These are phyloP conservation scores for Bombus sylvicola DNA, from an alignment of 1,140 invertebrate genomes.

Conservation along the genomic window DNA sequence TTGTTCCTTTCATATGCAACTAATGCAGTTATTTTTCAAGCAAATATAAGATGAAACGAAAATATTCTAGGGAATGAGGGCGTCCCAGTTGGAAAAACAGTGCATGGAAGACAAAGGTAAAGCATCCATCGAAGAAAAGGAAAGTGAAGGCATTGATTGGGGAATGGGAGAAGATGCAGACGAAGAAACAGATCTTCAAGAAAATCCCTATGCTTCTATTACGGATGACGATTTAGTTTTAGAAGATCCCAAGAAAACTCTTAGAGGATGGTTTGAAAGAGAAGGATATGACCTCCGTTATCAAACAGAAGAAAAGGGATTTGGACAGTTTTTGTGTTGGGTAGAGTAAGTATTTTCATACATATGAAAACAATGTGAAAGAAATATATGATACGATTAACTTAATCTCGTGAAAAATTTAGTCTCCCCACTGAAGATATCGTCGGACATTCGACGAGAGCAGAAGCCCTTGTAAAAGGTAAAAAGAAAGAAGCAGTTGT, in stretches of 20 bases:
- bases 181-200: conserved; percentile 90
- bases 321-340: conserved; percentile 89
- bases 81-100: conserved; percentile 84
- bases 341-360: conserved; percentile 83
- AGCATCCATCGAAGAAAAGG: conserved; percentile 83
- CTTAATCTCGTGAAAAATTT: background rate
- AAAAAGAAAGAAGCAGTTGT: conserved; percentile 97
- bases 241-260: conserved; percentile 97
- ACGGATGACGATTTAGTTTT: conserved; percentile 94
- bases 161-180: conserved; percentile 97
- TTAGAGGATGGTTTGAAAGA: conserved; percentile 96
- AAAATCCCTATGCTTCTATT: conserved; percentile 92
- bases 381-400: background rate
- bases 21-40: background rate
- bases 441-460: conserved; percentile 88
- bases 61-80: conserved; percentile 82
- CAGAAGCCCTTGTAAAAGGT: conserved; percentile 93
- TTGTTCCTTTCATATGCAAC: background rate
- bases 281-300: conserved; percentile 95
- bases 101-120: conserved; percentile 82
- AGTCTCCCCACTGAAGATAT: conserved; percentile 92
- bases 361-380: background rate
- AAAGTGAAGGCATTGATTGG: conserved; percentile 93
- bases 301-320: conserved; percentile 91
- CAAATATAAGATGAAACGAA: too few species aligned